Conservation (phyloP, 2,888 invertebrate genomes). For the Ephialtes manifestator region DNA sequence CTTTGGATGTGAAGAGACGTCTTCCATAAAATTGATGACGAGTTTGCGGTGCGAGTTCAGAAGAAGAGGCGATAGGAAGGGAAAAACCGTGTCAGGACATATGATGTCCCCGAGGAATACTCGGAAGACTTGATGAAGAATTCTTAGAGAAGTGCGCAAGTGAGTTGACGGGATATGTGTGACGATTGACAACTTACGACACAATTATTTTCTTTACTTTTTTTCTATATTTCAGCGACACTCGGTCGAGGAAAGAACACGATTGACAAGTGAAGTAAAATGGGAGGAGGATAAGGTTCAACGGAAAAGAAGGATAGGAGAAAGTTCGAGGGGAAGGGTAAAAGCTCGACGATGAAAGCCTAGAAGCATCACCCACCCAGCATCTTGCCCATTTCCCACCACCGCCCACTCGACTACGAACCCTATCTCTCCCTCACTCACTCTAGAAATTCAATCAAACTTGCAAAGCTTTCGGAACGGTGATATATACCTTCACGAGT, state of each 20-base stretch:
- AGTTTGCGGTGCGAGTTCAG: slow-evolving; percentile 24
- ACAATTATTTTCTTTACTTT: slow-evolving; percentile 55
- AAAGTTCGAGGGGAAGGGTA: slow-evolving; percentile 1
- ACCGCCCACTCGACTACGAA: slow-evolving; percentile 21
- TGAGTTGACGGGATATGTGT: slow-evolving; percentile 4
- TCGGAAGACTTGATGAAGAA: slow-evolving; percentile 40
- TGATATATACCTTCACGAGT: slow-evolving; percentile 44
- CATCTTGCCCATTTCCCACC: slow-evolving; percentile 77
- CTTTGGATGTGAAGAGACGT: slow-evolving; percentile 25
- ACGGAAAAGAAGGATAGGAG: background rate
- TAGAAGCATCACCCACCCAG: slow-evolving; percentile 61
- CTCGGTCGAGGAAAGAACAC: slow-evolving; percentile 29
- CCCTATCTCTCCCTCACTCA: slow-evolving; percentile 42
- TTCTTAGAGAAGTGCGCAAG: slow-evolving; percentile 22
- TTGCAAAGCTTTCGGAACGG: slow-evolving; percentile 77
- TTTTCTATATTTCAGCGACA: slow-evolving; percentile 20
- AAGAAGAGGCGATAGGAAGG: slow-evolving; percentile 5
- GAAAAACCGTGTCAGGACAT: slow-evolving; percentile 10
- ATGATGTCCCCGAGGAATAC: slow-evolving; percentile 43
- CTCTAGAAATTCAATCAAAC: slow-evolving; percentile 79
- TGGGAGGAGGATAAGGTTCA: background rate
- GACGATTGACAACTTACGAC: slow-evolving; percentile 48
- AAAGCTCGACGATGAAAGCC: slow-evolving; percentile 49
- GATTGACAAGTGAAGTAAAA: background rate
- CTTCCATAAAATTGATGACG: slow-evolving; percentile 60